Evolutionary conservation across 2,888 invertebrate species (phyloP), one percentile per base, ranked within the genome.

Genomic region (Meliscaeva auricollis): DNA sequence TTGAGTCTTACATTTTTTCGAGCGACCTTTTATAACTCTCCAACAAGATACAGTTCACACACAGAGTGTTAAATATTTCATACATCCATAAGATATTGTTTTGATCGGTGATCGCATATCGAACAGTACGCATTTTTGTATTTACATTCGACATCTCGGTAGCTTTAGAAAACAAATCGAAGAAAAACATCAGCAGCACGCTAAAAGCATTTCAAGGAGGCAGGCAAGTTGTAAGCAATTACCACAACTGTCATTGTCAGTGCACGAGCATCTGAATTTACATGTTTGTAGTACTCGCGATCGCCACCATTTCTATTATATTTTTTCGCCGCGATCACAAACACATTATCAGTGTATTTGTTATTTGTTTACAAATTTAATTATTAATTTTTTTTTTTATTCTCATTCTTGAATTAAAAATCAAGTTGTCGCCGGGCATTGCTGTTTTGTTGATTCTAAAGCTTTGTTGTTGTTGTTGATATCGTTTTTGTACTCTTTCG

Each of bases 191-290:
- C 64, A 64, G 46, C 46, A 46, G 17, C 8, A 22, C 74, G 85
- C 87, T 87, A 88, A 88, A 88, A 87, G 85, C 81, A 78, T 81
- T 87, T 88, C 88, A 88, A 87, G 88, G 87, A 84, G 84, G 68
- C 68, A 46, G 68, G 60, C 87, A 87, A 87, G 87, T 79, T 81
- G 81, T 76, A 52, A 74, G 73, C 85, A 85, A 85, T 82, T 72
- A 79, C 66, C 70, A 82, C 79, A 58, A 64, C 56, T 56, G 74
- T 78, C 74, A 85, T 84, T 85, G 87, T 78, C 77, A 85, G 87
- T 85, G 87, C 73, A 74, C 78, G 64, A 79, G 60, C 75, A 79
- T 72, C 70, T 79, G 75, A 75, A 79, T 58, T 74, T 64, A 77
- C 30, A 62, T 46, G 13, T 13, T 9, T 38, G 3, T 11, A 74